A percentile compares a stretch with the other conserved stretches of the same genome.
Conservation (phyloP, 30 jellyfish, hydroid and myxozoan species). For the Hydractinia echinata region DNA sequence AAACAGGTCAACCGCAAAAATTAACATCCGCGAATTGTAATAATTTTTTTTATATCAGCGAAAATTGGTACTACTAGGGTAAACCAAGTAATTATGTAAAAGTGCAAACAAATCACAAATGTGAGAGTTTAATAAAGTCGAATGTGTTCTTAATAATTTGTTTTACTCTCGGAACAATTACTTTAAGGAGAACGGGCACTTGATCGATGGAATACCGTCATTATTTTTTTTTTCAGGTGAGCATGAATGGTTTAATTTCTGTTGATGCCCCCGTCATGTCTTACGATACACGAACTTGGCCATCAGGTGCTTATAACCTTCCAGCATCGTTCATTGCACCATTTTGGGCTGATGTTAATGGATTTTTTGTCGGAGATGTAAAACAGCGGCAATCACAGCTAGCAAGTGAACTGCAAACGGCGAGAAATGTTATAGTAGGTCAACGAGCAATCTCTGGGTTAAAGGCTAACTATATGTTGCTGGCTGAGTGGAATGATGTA, state of each 20-base stretch:
- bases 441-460: background rate
- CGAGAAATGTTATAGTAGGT: background rate
- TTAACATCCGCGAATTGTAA: no score
- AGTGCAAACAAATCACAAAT: no score
- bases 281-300: background rate
- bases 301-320: background rate
- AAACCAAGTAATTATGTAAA: no score
- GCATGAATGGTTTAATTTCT: conserved; percentile 10
- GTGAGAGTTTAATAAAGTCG: no score
- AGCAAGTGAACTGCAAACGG: background rate
- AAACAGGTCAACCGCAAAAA: no score
- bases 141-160: no score
- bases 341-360: conserved; percentile 1
- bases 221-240: background rate
- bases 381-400: background rate
- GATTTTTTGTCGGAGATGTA: background rate
- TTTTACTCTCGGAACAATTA: no score
- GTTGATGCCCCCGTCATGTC: conserved; percentile 1
- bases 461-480: background rate
- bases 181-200: no score
- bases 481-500: conserved; percentile 16
- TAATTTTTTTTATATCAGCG: no score
- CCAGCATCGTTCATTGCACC: conserved; percentile 6
- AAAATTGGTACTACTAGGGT: no score
- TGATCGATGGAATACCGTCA: no score